Base-by-base conservation (phyloP, 2,797 vertebrate genomes). In the Carcharodon carcharias region DNA sequence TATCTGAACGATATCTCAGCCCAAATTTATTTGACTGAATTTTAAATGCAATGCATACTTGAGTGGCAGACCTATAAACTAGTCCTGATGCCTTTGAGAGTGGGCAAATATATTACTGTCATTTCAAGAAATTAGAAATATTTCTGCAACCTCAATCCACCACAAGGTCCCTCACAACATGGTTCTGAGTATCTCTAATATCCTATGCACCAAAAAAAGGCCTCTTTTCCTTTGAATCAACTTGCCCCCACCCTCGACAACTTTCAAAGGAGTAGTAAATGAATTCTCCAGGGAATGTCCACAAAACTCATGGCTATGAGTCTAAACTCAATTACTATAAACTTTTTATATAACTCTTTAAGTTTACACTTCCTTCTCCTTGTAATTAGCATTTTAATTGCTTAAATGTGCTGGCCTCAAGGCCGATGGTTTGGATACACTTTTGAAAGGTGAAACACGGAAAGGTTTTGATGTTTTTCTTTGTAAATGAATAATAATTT, bases 281-380 rank as follows among this genome's bases (percentile, higher is more conserved):
- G 61, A 93, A 93, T 93, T 67, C 91, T 93, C 91, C 61, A 93
- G 91, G 91, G 91, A 93, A 45, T 93, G n/a, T 93, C 63, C 91
- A 93, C 91, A 93, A 93, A 93, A 93, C 61, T 67, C 61, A 93
- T 93, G n/a, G 63, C 63, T 67, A 61, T 93, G 91, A 93, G 61
- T 93, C 91, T 67, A 93, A 93, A 93, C 91, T 63, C 61, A 93
- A 93, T 93, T 93, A 93, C 91, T 93, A 93, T 93, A 93, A 93
- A 93, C 91, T 67, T 93, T 93, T 93, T 93, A 93, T 67, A 93
- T 67, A 93, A 93, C 91, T 93, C 91, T 93, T 92, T 92, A 92
- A 92, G 91, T 93, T 93, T 93, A 93, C 91, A 93, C 91, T 93
- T 93, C 91, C 91, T 93, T 93, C 91, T 65, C 91, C 67, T 67